Evolutionary conservation across 1,140 invertebrate species (phyloP).

Genomic region (Platorchestia sp.): DNA sequence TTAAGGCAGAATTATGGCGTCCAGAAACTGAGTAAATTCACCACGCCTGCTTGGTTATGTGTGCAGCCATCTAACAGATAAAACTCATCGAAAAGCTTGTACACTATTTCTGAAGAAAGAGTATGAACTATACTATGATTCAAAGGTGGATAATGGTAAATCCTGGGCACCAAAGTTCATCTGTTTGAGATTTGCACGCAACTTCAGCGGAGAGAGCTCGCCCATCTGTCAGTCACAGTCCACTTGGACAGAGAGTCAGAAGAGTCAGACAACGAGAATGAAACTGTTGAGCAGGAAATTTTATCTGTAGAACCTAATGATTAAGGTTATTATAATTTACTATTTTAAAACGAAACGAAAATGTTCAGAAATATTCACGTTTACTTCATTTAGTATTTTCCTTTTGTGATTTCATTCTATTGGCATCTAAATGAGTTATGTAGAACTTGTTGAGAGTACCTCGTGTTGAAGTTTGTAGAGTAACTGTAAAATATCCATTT

Average conservation of each 20-base stretch:
- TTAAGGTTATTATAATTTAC: slow-evolving; percentile 10
- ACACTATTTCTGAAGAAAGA: no score
- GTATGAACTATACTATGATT: no score
- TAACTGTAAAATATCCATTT: neutral
- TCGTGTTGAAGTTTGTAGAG: slow-evolving; percentile 14
- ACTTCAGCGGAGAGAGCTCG: neutral
- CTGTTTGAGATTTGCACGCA: no score
- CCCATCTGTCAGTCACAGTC: slow-evolving; percentile 1
- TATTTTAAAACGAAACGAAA: slow-evolving; percentile 9
- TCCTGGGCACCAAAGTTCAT: no score
- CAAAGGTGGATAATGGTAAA: no score
- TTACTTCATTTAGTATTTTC: neutral
- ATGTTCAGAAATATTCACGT: neutral
- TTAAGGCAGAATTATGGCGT: no score
- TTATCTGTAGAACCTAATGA: neutral
- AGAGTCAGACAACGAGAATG: neutral
- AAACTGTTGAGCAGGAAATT: slow-evolving; percentile 22
- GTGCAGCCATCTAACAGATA: no score
- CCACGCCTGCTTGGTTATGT: no score
- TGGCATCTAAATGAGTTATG: slow-evolving; percentile 10
- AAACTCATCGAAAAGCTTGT: no score
- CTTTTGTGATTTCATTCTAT: neutral
- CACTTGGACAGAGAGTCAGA: neutral
- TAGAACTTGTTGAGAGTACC: neutral
- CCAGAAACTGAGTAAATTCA: no score